Base-by-base conservation (phyloP, 2,888 invertebrate genomes). In the Druceiella hillmani region DNA sequence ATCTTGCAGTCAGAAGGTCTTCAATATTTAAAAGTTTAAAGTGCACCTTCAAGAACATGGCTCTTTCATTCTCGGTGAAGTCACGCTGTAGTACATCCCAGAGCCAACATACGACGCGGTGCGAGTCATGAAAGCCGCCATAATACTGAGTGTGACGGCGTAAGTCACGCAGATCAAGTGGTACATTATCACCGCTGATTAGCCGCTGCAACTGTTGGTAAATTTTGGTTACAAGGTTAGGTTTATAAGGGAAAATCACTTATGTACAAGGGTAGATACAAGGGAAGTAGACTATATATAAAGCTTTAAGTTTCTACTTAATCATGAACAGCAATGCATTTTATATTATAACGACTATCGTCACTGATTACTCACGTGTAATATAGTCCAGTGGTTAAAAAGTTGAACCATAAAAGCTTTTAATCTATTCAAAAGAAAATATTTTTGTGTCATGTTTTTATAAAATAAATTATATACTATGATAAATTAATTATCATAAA, bases 111-210 rank as follows among this genome's bases (percentile, higher is more conserved):
- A 99, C 90, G 33, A 99, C 95, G 50, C 92, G 79, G 70, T 98
- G 98, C 42, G 91, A 92, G 74, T 91, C 92, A 64, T 99, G 99
- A 68, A 99, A 99, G 3, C 99, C 99, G 40, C 99, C 99, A 68
- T 97, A 99, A 71, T 99, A 99, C 64, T 97, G 95, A 6, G 97
- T 97, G 69, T 99, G 88, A 36, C 81, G 83, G 2, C 93, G 75
- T 44, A 92, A 64, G 65, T 92, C 91, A 49, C 81, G 78, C 49
- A 97, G 66, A 70, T 98, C 95, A 26, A 98, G 67, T 0, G 94
- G 94, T 20, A 85, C 85, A 57, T 92, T 94, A 64, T 97, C 97
- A 4, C 98, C 98, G 44, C 95, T 94, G 52, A 98, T 94, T 13
- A 98, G 73, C 38, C 94, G 79, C 66, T 97, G 95, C 17, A 97